Evolutionary conservation across 2,113 vertebrate genomes (phyloP).

Genomic region (Cairina moschata): DNA sequence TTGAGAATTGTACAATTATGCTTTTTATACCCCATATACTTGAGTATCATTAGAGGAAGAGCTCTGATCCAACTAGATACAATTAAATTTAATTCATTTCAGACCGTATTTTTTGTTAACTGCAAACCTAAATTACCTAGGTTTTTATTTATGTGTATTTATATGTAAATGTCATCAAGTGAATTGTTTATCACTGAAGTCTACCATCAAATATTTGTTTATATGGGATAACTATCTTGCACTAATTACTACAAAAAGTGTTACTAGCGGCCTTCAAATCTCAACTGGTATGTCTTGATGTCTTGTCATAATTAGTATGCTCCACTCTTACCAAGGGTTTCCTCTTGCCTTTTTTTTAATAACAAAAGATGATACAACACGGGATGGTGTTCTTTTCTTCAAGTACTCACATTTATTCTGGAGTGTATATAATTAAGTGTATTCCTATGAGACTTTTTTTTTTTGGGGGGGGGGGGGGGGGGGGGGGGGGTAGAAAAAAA

Average conservation of each 20-base stretch:
- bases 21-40: background rate
- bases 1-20: background rate
- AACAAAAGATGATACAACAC: slow-evolving; percentile 21
- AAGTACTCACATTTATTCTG: background rate
- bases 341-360: slow-evolving; percentile 14
- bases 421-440: background rate
- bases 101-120: slow-evolving; percentile 31
- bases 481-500: background rate
- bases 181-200: slow-evolving; percentile 58
- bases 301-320: slow-evolving; percentile 46
- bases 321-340: slow-evolving; percentile 34
- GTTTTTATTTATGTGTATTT: slow-evolving; percentile 75
- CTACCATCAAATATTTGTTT: slow-evolving; percentile 44
- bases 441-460: background rate
- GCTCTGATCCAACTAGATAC: slow-evolving; percentile 11
- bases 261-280: slow-evolving; percentile 58
- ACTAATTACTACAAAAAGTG: slow-evolving; percentile 60
- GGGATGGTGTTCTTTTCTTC: slow-evolving; percentile 25
- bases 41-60: slow-evolving; percentile 19
- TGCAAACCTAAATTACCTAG: background rate
- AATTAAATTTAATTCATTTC: slow-evolving; percentile 48
- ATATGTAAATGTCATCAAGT: slow-evolving; percentile 66
- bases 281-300: slow-evolving; percentile 37
- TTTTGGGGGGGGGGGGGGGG: rapidly evolving
- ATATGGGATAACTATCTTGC: slow-evolving; percentile 51